Evolutionary conservation across 2,888 invertebrate genomes (phyloP), one percentile per base, ranked within the genome.

Genomic region (Nyleta sp.): DNA sequence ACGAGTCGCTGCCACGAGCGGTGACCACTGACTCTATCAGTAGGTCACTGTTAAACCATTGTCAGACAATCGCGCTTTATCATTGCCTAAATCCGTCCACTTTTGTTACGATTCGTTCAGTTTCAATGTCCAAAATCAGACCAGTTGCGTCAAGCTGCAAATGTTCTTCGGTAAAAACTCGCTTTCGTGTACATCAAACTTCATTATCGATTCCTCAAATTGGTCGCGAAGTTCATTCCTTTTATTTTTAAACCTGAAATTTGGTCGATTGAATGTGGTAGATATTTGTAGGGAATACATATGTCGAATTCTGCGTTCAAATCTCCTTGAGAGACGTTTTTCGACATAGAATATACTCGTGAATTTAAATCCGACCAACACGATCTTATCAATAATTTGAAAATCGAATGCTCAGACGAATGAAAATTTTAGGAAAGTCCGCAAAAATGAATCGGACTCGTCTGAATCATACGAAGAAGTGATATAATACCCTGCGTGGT

Each of bases 1-100:
- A 70, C 70, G 15, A 78, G 80, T 68, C 78, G 81, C 60, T 79
- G 78, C 83, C 82, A 84, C 70, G 84, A 85, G 85, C 86, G 87
- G 84, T 83, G 70, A 74, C 65, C 60, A 53, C 65, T 52, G 65
- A 75, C 67, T 84, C 81, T 80, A 78, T 82, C 82, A 88, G 86
- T 89, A 85, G 89, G 88, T 88, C 89, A 88, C 87, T 87, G 88
- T 80, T 89, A 88, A 86, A 85, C 86, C 88, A 88, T 89, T 89
- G 89, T 88, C 86, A 86, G 82, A 85, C 83, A 86, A 89, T 89
- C 89, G 85, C 81, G 84, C 81, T 82, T 85, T 84, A 87, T 88
- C 84, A 87, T 81, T 76, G 77, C 71, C 70, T 64, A 77, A 74
- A 76, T 76, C 72, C 60, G 60, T 24, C 57, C 62, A 59, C 17